Conservation (phyloP, 37 sponge, comb jelly and placozoan species). For the Chondrilla cf. caribensis region DNA sequence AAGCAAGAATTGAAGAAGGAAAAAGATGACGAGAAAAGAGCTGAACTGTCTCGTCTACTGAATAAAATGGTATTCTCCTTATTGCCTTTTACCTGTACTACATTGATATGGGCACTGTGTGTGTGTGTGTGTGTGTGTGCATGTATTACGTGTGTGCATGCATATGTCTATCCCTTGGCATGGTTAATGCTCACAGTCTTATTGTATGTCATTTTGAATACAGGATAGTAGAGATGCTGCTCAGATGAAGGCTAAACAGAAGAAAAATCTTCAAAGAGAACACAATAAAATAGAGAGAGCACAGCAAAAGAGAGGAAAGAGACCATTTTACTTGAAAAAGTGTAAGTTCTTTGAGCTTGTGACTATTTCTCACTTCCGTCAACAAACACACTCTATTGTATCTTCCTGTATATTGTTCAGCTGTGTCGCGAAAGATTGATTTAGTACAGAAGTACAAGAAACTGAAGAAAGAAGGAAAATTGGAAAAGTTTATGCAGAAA, state of each 20-base stretch:
- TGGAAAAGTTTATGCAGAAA: conserved; percentile 63
- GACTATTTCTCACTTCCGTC: no score
- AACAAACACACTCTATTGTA: no score
- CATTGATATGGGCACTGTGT: no score
- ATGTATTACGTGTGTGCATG: neutral
- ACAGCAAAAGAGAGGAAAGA: conserved; percentile 60
- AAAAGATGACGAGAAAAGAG: conserved; percentile 20
- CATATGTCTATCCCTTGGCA: neutral
- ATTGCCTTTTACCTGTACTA: neutral
- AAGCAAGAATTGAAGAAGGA: conserved; percentile 29
- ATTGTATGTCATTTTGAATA: neutral
- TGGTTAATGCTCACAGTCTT: neutral
- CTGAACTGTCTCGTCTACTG: conserved; percentile 35
- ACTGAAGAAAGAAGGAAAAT: conserved; percentile 59
- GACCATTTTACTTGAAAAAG: conserved; percentile 76
- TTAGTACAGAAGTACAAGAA: conserved; percentile 56
- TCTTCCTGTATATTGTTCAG: conserved; percentile 9
- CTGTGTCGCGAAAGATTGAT: conserved; percentile 45
- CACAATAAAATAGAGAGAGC: conserved; percentile 58
- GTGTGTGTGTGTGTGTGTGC: no score
- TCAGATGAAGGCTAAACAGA: conserved; percentile 33
- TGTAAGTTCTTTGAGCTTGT: no score
- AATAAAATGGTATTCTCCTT: conserved; percentile 63
- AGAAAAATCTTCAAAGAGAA: conserved; percentile 43
- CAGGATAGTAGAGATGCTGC: conserved; percentile 53